These are phyloP conservation scores for Teleopsis dalmanni DNA, from an alignment of 1,140 invertebrate genomes.

Conservation along the genomic window DNA sequence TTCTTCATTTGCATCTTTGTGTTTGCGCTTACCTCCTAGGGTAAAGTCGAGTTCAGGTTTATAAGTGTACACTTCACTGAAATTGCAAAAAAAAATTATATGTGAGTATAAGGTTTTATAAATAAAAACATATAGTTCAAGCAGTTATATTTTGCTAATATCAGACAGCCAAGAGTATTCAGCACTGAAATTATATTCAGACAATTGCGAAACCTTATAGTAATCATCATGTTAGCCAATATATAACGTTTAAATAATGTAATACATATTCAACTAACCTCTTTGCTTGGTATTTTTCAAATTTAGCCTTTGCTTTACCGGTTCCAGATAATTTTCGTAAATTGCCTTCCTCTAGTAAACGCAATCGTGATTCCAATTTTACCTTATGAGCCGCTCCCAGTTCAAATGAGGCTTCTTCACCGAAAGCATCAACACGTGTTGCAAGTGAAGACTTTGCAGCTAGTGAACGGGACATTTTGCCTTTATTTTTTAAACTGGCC, in stretches of 20 bases:
- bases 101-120: neutral
- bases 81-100: constrained; percentile 15
- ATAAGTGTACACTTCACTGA: constrained; percentile 60
- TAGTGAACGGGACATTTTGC: constrained; percentile 90
- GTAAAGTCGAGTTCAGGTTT: constrained; percentile 54
- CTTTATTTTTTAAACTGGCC: constrained; percentile 81
- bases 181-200: constrained; percentile 24
- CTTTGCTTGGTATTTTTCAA: constrained; percentile 84
- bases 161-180: constrained; percentile 44
- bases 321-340: constrained; percentile 76
- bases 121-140: neutral
- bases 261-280: constrained; percentile 45
- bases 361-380: constrained; percentile 72
- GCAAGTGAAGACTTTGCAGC: constrained; percentile 92
- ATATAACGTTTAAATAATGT: constrained; percentile 8
- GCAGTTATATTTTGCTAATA: neutral
- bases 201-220: constrained; percentile 31
- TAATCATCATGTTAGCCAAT: constrained; percentile 26
- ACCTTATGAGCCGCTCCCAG: constrained; percentile 81
- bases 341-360: constrained; percentile 77
- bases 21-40: constrained; percentile 48
- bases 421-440: constrained; percentile 90
- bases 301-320: constrained; percentile 76
- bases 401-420: constrained; percentile 74
- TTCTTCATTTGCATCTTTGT: constrained; percentile 27